phyloP scores from a whole-genome alignment of 2,797 vertebrate species.

The Amniataba percoides region DNA sequence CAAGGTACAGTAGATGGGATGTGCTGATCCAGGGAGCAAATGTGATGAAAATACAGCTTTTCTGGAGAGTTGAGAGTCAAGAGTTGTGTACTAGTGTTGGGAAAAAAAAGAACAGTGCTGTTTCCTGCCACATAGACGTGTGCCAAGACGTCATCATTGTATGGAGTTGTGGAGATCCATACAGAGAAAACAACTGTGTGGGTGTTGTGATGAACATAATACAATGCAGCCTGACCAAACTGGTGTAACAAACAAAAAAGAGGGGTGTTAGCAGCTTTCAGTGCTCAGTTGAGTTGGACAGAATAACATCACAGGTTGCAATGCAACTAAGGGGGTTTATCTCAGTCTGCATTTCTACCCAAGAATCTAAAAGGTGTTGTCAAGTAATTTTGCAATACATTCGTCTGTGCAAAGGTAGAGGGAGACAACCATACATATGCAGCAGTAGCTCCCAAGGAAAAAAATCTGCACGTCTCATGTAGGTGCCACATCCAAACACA shows the following conservation, averaged over 20 bases:
- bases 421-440: constrained; percentile 4
- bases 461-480: too few relatives aligned
- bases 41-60: constrained; percentile 10
- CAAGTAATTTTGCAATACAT: neutral
- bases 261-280: neutral
- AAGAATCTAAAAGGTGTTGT: neutral
- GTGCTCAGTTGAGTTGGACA: neutral
- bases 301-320: neutral
- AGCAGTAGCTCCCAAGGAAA: neutral
- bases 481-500: neutral
- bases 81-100: neutral
- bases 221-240: constrained; percentile 1
- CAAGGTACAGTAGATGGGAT: constrained; percentile 5
- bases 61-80: constrained; percentile 14
- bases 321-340: neutral
- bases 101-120: neutral
- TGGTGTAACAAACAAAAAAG: neutral
- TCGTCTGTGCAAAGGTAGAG: neutral
- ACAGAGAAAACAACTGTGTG: neutral
- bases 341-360: neutral
- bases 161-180: neutral
- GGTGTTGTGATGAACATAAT: neutral
- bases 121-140: neutral
- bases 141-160: neutral
- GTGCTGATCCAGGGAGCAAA: constrained; percentile 18